phyloP scores from a whole-genome alignment of 2,888 invertebrate genomes.

The Andricus quercusramuli region DNA sequence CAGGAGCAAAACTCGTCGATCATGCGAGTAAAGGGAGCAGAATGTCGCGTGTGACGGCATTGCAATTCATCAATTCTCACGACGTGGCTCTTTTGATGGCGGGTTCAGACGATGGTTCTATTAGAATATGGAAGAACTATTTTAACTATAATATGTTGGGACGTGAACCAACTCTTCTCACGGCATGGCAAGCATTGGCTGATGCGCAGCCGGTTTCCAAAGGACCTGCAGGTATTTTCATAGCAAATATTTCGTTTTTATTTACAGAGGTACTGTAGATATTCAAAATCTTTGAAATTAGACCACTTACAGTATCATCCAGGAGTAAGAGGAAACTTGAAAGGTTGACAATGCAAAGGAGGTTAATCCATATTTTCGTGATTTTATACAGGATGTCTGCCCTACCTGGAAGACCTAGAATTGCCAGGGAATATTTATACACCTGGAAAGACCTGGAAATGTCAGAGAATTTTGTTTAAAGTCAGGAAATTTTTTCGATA shows the following conservation, averaged over 20 bases:
- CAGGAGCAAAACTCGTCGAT: slow-evolving; percentile 85
- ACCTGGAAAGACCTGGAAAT: no score
- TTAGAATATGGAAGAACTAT: slow-evolving; percentile 84
- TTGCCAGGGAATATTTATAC: no score
- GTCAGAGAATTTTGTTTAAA: no score
- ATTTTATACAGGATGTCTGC: no score
- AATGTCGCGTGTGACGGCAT: slow-evolving; percentile 86
- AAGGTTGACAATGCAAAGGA: no score
- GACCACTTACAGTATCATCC: not conserved
- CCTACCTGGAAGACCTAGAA: no score
- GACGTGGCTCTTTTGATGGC: slow-evolving; percentile 88
- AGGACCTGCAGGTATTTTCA: slow-evolving; percentile 71
- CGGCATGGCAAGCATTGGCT: slow-evolving; percentile 92
- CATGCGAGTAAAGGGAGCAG: slow-evolving; percentile 80
- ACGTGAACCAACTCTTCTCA: slow-evolving; percentile 79
- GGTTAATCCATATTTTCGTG: no score
- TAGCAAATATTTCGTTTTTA: slow-evolving; percentile 47
- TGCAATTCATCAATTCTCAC: slow-evolving; percentile 93
- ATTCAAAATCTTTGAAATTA: not conserved
- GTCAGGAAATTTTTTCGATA: no score
- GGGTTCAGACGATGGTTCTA: slow-evolving; percentile 89
- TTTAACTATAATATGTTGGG: slow-evolving; percentile 68
- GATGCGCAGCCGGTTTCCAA: slow-evolving; percentile 81
- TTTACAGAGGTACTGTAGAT: no score
- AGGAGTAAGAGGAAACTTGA: no score